These are phyloP conservation scores for Calameuta idolon DNA, from an alignment of 2,888 invertebrate species.

Conservation along the genomic window DNA sequence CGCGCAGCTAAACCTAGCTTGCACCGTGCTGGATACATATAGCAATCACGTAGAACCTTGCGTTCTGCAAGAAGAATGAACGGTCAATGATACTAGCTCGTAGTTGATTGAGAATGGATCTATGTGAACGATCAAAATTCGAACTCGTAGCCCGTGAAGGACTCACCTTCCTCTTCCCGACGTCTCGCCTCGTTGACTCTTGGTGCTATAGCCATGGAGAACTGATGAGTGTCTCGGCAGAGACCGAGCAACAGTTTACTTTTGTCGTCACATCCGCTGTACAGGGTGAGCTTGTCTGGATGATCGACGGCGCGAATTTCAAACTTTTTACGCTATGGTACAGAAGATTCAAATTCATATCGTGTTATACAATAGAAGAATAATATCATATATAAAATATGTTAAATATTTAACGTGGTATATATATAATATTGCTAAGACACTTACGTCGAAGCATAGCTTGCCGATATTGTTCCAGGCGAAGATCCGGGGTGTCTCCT, in stretches of 20 bases:
- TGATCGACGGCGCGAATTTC: conserved; percentile 91
- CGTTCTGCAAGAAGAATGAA: conserved; percentile 68
- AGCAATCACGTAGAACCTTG: conserved; percentile 76
- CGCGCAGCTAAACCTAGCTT: conserved; percentile 72
- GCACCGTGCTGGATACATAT: conserved; percentile 76
- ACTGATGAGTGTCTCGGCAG: conserved; percentile 94
- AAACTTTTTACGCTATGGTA: conserved; percentile 87
- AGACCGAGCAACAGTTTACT: conserved; percentile 89
- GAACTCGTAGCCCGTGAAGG: conserved; percentile 8
- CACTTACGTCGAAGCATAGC: conserved; percentile 86
- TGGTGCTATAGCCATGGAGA: conserved; percentile 92
- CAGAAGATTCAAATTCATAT: too few species aligned
- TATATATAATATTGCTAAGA: not conserved
- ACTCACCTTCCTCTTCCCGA: conserved; percentile 82
- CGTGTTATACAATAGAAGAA: too few species aligned
- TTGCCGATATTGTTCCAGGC: conserved; percentile 97
- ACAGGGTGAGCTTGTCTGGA: conserved; percentile 85
- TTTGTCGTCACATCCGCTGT: conserved; percentile 93
- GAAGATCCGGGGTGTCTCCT: conserved; percentile 74
- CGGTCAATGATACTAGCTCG: conserved; percentile 2
- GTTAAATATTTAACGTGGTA: not conserved
- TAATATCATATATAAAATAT: not conserved
- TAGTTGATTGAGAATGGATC: conserved; percentile 1
- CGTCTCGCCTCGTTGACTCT: conserved; percentile 84
- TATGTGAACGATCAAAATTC: conserved; percentile 21